Evolutionary conservation across 2,797 vertebrate species (phyloP), one percentile per base, ranked within the genome.

Genomic region (Anniella stebbinsi): DNA sequence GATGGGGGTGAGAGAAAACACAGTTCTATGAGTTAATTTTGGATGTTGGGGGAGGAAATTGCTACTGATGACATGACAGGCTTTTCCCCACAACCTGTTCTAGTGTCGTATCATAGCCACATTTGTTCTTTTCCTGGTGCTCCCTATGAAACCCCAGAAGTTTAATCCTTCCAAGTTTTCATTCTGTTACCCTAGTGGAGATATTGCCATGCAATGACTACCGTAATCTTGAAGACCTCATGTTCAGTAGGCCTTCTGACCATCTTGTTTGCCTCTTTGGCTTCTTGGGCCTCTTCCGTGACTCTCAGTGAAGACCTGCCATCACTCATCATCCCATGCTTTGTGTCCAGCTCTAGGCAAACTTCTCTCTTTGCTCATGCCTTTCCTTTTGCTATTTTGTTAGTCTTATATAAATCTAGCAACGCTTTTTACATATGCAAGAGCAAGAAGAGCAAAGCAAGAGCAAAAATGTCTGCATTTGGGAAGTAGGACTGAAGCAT

Each of bases 21-120:
- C 90, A 17, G 0, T 83, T 88, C 89, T 91, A 92, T 84, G 93
- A 95, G 95, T 96, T 96, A 94, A 96, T 97, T 87, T 87, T 87
- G 73, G 11, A 18, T 76, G 92, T 84, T 6, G 91, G 92, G 86
- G 89, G 38, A 93, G 88, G 85, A 89, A 95, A 90, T 89, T 87
- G 80, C 90, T 70, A 66, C 92, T 92, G 94, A 93, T 92, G 86
- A 86, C 86, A 51, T 84, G 69, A 73, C 93, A 93, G 91, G 18
- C 84, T 92, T n/a, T 25, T 83, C 86, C 75, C 13, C 63, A 66
- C n/a, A 38, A 45, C 82, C 72, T 75, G 83, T 25, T 63, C 30
- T 89, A 0, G 4, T 21, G 25, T 21, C 67, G 67, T 8, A 89
- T 84, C 57, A 54, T 0, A 2, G 84, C 57, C n/a, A 17, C 8